phyloP scores from a whole-genome alignment of 2,888 invertebrate species.

The Opisthograptis luteolata region DNA sequence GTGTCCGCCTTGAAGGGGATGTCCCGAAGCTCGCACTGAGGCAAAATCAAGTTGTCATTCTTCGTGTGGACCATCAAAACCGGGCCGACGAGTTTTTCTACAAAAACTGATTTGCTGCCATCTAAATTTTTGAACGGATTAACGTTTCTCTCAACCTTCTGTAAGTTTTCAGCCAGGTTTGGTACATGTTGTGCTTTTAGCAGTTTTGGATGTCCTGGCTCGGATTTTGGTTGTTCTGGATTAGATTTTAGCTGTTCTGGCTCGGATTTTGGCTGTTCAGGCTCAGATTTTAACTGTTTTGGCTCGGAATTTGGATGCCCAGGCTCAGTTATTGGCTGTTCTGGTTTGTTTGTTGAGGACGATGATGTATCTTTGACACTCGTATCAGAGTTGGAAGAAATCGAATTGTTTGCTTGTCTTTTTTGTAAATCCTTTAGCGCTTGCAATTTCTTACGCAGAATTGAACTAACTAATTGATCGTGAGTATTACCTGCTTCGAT shows the following conservation, averaged over 20 bases:
- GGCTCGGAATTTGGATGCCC: neutral
- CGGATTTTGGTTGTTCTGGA: slow-evolving; percentile 1
- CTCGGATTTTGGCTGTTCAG: neutral
- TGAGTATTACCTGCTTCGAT: neutral
- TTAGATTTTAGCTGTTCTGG: neutral
- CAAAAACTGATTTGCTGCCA: slow-evolving; percentile 63
- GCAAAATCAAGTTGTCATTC: slow-evolving; percentile 58
- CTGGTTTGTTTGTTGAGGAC: no score
- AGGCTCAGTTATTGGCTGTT: slow-evolving; percentile 1
- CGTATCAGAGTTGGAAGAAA: slow-evolving; percentile 16
- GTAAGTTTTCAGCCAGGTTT: slow-evolving; percentile 8
- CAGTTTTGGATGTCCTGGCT: neutral
- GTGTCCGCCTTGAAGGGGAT: slow-evolving; percentile 63
- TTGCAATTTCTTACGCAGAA: slow-evolving; percentile 4
- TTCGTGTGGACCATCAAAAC: slow-evolving; percentile 74
- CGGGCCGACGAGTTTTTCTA: slow-evolving; percentile 70
- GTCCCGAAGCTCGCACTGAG: slow-evolving; percentile 56
- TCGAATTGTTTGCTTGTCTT: neutral
- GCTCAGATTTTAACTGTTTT: slow-evolving; percentile 1
- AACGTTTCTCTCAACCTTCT: slow-evolving; percentile 46
- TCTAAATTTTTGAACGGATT: slow-evolving; percentile 73
- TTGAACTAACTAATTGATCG: neutral
- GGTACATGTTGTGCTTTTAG: slow-evolving; percentile 7
- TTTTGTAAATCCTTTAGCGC: neutral
- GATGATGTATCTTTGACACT: slow-evolving; percentile 18